Base-by-base conservation (phyloP, 2,797 vertebrate genomes). In the Pogoniulus pusillus region DNA sequence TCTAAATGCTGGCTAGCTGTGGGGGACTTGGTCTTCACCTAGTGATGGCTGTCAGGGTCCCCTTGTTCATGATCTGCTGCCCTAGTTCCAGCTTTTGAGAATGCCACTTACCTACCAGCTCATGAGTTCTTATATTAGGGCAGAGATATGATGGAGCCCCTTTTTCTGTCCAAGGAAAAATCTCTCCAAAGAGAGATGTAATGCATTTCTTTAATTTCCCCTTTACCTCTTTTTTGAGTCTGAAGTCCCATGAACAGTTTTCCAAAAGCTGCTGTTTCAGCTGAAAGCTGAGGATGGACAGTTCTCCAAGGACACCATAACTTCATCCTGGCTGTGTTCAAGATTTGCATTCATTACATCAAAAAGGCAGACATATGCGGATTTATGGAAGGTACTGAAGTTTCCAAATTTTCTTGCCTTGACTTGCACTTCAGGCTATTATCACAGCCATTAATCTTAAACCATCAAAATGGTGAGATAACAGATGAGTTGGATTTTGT, bases 401-500 rank as follows among this genome's bases (percentile, higher is more conserved):
- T 81, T 71, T 74, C 54, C 14, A 81, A 15, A 68, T 58, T 88
- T 83, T 85, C 47, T 90, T 88, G 54, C 73, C 62, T 90, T 87
- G 76, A 60, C 47, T 76, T 77, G 62, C 9, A n/a, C 35, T 72
- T 15, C 47, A 76, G 73, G 29, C 69, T 79, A 55, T 91, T 82
- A 57, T 68, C 88, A 57, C 43, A 93, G 55, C 15, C 71, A 82
- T 96, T 96, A 92, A 96, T 95, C 77, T 95, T 83, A 76, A 72
- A 82, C 69, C 60, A 83, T 73, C 73, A 77, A 92, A 94, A 74
- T 13, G 32, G 59, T 84, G 89, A 94, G 70, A 85, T 84, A 95
- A 93, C n/a, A 85, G 60, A 90, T 91, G 82, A 76, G 9, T 54
- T 96, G 89, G 60, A 94, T 95, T 96, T 96, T 86, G 70, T 85